Evolutionary conservation across 2,888 invertebrate species (phyloP), one percentile per base, ranked within the genome.

Genomic region (Eupithecia pulchellata): DNA sequence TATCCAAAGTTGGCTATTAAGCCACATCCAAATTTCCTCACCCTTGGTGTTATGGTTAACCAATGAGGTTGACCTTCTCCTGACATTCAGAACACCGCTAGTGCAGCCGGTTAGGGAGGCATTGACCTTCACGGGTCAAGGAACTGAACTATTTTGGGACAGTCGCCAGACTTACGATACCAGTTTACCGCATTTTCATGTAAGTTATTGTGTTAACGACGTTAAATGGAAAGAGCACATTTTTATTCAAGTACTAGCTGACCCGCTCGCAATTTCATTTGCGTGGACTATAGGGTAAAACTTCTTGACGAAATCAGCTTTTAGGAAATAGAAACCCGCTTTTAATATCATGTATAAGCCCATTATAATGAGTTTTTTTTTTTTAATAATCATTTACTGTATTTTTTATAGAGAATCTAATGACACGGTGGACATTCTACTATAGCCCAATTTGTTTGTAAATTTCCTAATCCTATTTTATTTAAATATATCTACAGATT

Each of bases 51-150:
- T 25, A 25, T 11, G 25, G 52, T 52, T 4, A 13, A 52, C 52
- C 25, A 25, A 52, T 52, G 13, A 52, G 52, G 68, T 17, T 30
- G 66, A 70, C 65, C 65, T 70, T 66, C 42, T 30, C 66, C 9
- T 57, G 69, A 62, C 69, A 70, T 57, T 57, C 57, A 57, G 57
- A 29, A 34, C 27, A 20, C 8, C 25, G 52, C 25, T 34, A n/a
- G 60, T 32, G 32, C 60, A 60, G 60, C 57, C 57, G 29, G 57
- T 73, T 52, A 52, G 25, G 20, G 25, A 25, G 52, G 13, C 52
- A 52, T 25, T 52, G 65, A 68, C 67, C 69, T 69, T 65, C 64
- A 65, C 6, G 32, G 64, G 52, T 11, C 52, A 52, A 66, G 55
- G 62, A 14, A 57, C 29, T 29, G 57, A 52, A 47, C 20, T 47